Percentiles rank a stretch among this genome's conserved stretches.
phyloP scores from a whole-genome alignment of 2,113 vertebrate genomes.

The Sinocyclocheilus anophthalmus region DNA sequence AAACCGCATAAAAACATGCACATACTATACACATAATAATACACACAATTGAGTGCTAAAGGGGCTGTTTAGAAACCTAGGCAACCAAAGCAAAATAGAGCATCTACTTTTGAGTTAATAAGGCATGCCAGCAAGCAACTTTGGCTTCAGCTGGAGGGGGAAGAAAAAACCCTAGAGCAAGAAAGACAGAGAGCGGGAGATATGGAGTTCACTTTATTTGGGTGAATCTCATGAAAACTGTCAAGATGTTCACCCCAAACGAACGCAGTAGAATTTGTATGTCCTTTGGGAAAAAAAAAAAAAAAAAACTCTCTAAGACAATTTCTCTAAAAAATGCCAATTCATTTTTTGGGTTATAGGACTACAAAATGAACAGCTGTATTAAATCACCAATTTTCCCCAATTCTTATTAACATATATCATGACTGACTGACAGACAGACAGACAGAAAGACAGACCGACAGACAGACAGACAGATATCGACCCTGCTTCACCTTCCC shows the following conservation, averaged over 20 bases:
- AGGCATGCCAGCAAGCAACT: constrained; percentile 37
- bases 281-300: neutral
- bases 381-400: neutral
- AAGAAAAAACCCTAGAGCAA: constrained; percentile 29
- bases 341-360: neutral
- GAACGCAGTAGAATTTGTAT: neutral
- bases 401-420: neutral
- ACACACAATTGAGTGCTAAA: constrained; percentile 42
- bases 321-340: neutral
- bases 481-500: neutral
- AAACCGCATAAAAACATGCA: constrained; percentile 30
- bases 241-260: constrained; percentile 11
- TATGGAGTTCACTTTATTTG: neutral
- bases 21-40: constrained; percentile 29
- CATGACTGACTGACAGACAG: neutral
- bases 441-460: too few species aligned
- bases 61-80: constrained; percentile 38
- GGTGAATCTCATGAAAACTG: constrained; percentile 6
- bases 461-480: too few species aligned
- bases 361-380: neutral
- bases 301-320: neutral
- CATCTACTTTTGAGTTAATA: too few species aligned
- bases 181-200: constrained; percentile 1
- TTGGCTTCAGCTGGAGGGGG: constrained; percentile 18
- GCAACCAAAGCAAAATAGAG: constrained; percentile 36